phyloP scores from a whole-genome alignment of 2,797 vertebrate genomes.

The Diglossa cyanea region DNA sequence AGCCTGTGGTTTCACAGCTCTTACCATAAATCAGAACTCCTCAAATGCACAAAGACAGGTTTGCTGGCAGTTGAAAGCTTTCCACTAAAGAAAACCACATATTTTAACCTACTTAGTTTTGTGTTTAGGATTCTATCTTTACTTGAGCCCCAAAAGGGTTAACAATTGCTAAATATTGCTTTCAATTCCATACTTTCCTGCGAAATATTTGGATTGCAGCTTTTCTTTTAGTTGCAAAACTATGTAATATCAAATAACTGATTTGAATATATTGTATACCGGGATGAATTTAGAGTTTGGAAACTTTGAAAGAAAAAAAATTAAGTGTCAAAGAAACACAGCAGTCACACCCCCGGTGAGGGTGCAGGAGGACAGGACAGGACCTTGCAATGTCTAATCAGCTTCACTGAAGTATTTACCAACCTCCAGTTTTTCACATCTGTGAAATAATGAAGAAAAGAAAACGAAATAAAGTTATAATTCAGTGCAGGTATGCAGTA shows the following conservation, averaged over 20 bases:
- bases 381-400: not conserved
- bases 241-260: not conserved
- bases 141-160: not conserved
- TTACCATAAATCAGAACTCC: not conserved
- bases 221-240: not conserved
- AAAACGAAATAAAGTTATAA: not conserved
- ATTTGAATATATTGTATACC: not conserved
- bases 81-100: not conserved
- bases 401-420: not conserved
- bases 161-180: not conserved
- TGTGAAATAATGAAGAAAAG: not conserved
- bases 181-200: not conserved
- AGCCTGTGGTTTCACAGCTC: not conserved
- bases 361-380: not conserved
- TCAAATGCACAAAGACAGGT: not conserved
- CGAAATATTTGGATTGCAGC: not conserved
- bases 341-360: not conserved
- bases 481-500: not conserved
- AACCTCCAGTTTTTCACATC: not conserved
- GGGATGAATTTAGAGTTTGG: not conserved
- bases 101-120: not conserved
- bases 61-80: not conserved
- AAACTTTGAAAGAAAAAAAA: not conserved
- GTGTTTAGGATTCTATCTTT: not conserved
- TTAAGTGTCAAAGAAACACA: not conserved